Base-by-base conservation (phyloP, 2,888 invertebrate species). In the Hemicrepidius hirtus region DNA sequence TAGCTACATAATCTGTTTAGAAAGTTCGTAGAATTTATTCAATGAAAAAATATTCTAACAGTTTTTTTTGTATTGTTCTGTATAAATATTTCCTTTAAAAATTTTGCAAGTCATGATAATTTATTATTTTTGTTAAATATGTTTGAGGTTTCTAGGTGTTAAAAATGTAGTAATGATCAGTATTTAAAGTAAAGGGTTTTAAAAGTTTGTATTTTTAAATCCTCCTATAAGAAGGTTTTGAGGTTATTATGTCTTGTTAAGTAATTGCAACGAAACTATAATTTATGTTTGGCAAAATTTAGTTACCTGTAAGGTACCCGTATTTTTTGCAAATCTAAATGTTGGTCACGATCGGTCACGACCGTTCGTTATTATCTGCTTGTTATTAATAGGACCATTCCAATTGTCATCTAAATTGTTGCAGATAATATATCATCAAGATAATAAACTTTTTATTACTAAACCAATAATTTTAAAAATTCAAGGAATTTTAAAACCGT, bases 191-290 rank as follows among this genome's bases (percentile, higher is more conserved):
- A 32, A 46, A 16, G 16, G 10, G 10, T 46, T 18, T 7, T 16
- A 37, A n/a, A 37, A 44, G 13, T 44, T 44, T 1, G 10, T 13
- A 20, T 13, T 13, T n/a, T n/a, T 40, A 13, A 13, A 18, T 18
- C 16, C 20, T 46, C 1, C 46, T 16, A 1, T 18, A 16, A 46
- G 13, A 46, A 46, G 57, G 57, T 37, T 57, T 57, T n/a, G 57
- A 32, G 57, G 57, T 40, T 37, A 57, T 5, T 37, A 18, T 20
- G 37, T 35, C 57, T 32, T 32, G 16, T 35, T 35, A 20, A 21
- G 50, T 50, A 55, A 55, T 55, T 57, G 57, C 35, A 57, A 37
- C 57, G 20, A 37, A 57, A 37, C 57, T 20, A 18, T 57, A 57
- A 37, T 57, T 46, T 53, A 28, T 28, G 20, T 49, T 21, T 21